A percentile compares a stretch with the other conserved stretches of the same genome.
Conservation (phyloP, 2,797 vertebrate genomes). For the Girardinus metallicus region DNA sequence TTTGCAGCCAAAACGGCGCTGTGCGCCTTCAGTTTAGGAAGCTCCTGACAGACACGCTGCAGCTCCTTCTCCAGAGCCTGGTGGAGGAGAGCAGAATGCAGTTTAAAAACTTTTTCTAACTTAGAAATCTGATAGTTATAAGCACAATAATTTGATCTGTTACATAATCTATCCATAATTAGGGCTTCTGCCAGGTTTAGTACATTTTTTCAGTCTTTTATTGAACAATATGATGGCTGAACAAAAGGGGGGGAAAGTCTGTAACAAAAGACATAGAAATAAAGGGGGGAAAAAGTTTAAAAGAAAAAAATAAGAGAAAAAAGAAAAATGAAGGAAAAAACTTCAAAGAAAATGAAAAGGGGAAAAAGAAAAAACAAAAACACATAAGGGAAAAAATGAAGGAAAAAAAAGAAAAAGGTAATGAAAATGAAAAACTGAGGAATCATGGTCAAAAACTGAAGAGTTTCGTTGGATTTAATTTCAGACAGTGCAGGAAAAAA, state of each 20-base stretch:
- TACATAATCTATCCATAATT: neutral
- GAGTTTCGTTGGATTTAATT: neutral
- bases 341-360: neutral
- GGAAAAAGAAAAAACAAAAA: neutral
- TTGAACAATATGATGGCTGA: neutral
- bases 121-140: neutral
- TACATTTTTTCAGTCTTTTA: neutral
- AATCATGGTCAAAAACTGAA: neutral
- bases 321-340: no score
- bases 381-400: no score
- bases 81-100: slow-evolving; percentile 8
- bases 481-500: neutral
- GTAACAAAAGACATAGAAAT: neutral
- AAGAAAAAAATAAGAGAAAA: neutral
- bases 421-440: no score
- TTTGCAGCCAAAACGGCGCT: slow-evolving; percentile 55
- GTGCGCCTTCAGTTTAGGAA: slow-evolving; percentile 59
- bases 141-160: neutral
- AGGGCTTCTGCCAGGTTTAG: neutral
- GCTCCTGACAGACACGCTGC: slow-evolving; percentile 53
- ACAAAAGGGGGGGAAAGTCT: neutral
- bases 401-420: no score
- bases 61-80: slow-evolving; percentile 75
- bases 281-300: neutral
- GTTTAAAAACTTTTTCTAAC: neutral